Evolutionary conservation across 2,113 vertebrate genomes (phyloP), one percentile per base, ranked within the genome.

Genomic region (Lasiurus borealis): DNA sequence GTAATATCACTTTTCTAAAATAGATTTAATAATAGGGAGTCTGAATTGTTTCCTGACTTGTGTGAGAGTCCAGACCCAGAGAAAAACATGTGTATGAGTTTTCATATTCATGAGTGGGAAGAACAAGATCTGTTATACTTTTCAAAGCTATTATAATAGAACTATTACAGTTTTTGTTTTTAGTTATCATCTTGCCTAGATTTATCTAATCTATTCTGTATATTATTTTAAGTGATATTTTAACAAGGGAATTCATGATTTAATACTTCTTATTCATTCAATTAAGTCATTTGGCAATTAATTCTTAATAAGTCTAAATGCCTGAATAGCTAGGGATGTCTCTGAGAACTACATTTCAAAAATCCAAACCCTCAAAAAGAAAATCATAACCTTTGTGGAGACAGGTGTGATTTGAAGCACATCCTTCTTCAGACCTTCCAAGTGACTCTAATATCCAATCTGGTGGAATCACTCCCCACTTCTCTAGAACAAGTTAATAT

Each of bases 1-100:
- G 92, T 97, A 94, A 94, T 82, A 95, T 86, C 40, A 59, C 57
- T 96, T 98, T 93, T 97, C 97, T 96, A 98, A 98, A 98, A 97
- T 96, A 96, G 91, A 98, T 62, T 92, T 98, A 98, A 98, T 98
- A 91, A 96, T 92, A 98, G 93, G 94, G 19, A 71, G 97, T 88
- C 68, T 86, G 72, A 57, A 57, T 87, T 88, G 87, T 93, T 97
- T 98, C 78, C 96, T 97, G 95, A 98, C 95, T 95, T 0, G 0
- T 94, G 93, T 97, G 81, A 91, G 80, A 97, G 95, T 71, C 62
- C 54, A 95, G 93, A 96, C 59, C 89, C 92, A 95, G 87, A 97
- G 91, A 54, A 77, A 97, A 90, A 88, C 44, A 14, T 50, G 88
- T 94, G 29, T 84, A 54, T 97, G 72, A 93, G 93, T 95, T 96